phyloP scores from a whole-genome alignment of 2,113 vertebrate species.

The human region DNA sequence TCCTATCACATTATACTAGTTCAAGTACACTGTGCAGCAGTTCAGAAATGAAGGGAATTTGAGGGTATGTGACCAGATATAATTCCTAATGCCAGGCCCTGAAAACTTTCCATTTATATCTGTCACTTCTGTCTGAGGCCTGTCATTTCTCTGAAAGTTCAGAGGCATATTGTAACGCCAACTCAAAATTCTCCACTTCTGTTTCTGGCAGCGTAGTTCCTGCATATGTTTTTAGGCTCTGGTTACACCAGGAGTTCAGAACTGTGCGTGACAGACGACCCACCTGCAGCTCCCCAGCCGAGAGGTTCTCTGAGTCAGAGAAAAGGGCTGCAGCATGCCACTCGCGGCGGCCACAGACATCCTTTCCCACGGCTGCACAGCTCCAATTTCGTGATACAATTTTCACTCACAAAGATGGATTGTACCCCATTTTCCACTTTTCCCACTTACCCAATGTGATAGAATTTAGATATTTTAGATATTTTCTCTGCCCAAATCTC shows the following conservation, averaged over 20 bases:
- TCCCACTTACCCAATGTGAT: not conserved
- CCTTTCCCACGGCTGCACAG: not conserved
- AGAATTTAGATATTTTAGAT: too few species aligned
- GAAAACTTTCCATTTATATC: not conserved
- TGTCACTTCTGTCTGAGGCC: slow-evolving; percentile 4
- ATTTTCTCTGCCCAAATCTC: too few species aligned
- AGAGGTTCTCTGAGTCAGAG: not conserved
- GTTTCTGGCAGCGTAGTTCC: not conserved
- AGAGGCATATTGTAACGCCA: slow-evolving; percentile 38
- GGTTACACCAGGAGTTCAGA: not conserved
- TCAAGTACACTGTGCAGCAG: not conserved
- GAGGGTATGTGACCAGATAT: not conserved
- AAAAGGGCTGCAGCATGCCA: not conserved
- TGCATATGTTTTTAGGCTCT: not conserved
- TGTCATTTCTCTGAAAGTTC: slow-evolving; percentile 41
- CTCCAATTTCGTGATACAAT: not conserved
- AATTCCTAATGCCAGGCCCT: not conserved
- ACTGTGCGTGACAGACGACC: not conserved
- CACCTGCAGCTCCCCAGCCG: rapidly evolving
- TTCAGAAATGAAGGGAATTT: not conserved
- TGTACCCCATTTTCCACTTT: not conserved
- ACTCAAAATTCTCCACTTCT: slow-evolving; percentile 45
- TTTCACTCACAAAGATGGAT: not conserved
- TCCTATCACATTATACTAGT: not conserved
- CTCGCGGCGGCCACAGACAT: rapidly evolving